phyloP scores from a whole-genome alignment of 2,113 vertebrate species.

The human region DNA sequence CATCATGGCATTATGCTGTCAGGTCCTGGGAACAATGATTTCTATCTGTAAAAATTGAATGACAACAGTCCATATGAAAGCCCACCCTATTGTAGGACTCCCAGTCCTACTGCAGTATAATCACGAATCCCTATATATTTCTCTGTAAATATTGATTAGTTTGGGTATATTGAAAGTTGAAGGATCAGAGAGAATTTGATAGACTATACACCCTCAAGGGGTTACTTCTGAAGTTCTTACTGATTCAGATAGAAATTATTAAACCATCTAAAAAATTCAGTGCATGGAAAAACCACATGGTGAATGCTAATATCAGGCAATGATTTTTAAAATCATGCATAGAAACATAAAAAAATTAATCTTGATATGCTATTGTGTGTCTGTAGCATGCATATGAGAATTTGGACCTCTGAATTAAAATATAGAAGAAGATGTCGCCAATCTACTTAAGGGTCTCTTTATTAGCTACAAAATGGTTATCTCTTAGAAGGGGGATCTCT shows the following conservation, averaged over 20 bases:
- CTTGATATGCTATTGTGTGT: neutral
- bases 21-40: neutral
- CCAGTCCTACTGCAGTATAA: too few relatives aligned
- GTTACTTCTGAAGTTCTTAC: neutral
- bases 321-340: neutral
- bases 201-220: neutral
- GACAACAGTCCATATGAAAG: neutral
- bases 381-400: neutral
- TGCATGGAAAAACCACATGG: neutral
- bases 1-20: neutral
- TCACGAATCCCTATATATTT: neutral
- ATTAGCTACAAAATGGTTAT: neutral
- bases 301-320: neutral
- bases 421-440: neutral
- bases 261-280: constrained; percentile 11
- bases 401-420: neutral
- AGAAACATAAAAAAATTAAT: neutral
- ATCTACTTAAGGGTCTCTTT: neutral
- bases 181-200: neutral
- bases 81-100: too few relatives aligned
- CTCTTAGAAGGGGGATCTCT: neutral
- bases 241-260: neutral
- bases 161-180: neutral
- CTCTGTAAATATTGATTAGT: neutral
- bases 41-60: neutral